Evolutionary conservation across 1,140 invertebrate species (phyloP).

Genomic region (Bathynomus jamesi): DNA sequence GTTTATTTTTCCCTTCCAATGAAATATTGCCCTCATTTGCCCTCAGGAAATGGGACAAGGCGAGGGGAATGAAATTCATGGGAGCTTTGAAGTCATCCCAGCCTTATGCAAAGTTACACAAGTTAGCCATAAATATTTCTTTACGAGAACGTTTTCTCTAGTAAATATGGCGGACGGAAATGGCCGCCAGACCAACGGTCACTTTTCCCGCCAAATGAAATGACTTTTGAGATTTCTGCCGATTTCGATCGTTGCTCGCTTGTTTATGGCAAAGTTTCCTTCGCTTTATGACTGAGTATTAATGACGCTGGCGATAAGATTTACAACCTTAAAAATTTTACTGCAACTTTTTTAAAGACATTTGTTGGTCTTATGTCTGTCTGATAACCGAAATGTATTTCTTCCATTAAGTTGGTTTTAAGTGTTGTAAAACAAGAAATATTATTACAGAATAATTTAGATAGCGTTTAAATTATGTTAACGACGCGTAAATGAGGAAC

Average conservation of each 20-base stretch:
- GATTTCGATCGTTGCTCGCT: neutral
- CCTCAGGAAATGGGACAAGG: neutral
- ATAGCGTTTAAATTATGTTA: no score
- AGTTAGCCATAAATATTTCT: neutral
- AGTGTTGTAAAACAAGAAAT: no score
- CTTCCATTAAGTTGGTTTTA: no score
- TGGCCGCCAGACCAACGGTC: neutral
- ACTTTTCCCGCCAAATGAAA: neutral
- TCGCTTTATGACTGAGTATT: constrained; percentile 1
- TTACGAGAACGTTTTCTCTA: neutral
- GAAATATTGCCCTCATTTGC: neutral
- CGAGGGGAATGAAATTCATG: neutral
- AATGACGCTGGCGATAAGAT: neutral
- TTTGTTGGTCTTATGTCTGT: no score
- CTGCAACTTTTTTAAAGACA: neutral
- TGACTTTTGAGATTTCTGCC: constrained; percentile 1
- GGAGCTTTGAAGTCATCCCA: neutral
- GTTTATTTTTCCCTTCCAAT: neutral
- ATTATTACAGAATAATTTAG: no score
- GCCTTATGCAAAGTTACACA: neutral
- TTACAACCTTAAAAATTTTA: neutral
- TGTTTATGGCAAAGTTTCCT: neutral
- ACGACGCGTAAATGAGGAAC: no score
- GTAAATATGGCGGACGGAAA: neutral
- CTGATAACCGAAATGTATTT: no score